Conservation (phyloP, 1,140 invertebrate species). For the honey bee (Apis mellifera) region Amel_HAv3.1 CM009939.2:11015001-11015500, state of each 20-base stretch:
- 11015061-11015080: conserved; percentile 7
- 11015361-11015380: conserved; percentile 24
- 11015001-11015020: conserved; percentile 2
- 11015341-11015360: conserved; percentile 15
- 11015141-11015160: neutral
- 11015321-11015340: conserved; percentile 29
- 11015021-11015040: conserved; percentile 13
- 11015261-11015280: conserved; percentile 22
- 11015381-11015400: conserved; percentile 27
- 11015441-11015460: neutral
- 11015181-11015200: too few species aligned
- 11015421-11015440: conserved; percentile 58
- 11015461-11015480: neutral
- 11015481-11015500: neutral
- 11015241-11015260: neutral
- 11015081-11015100: conserved; percentile 7
- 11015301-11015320: conserved; percentile 54
- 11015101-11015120: neutral
- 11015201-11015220: neutral
- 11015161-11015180: neutral
- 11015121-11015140: conserved; percentile 11
- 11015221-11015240: neutral
- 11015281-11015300: conserved; percentile 7
- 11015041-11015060: neutral
- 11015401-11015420: conserved; percentile 18